Percentiles rank a stretch among this genome's conserved stretches.
phyloP scores from a whole-genome alignment of 2,797 vertebrate genomes.

The Intellagama lesueurii region DNA sequence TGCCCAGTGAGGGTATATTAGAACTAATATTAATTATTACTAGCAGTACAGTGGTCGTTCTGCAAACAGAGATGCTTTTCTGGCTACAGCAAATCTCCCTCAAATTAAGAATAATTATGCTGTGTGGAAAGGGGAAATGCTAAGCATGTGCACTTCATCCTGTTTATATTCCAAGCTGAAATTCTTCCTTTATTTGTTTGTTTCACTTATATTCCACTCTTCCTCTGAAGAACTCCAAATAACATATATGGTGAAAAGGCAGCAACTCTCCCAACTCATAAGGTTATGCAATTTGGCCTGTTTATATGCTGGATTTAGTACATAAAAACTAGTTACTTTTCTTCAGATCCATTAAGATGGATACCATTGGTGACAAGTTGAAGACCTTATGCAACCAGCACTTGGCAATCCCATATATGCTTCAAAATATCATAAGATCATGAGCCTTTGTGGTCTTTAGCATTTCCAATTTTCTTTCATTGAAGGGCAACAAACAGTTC shows the following conservation, averaged over 20 bases:
- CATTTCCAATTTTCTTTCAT: background rate
- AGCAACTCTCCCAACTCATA: background rate
- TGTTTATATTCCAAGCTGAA: background rate
- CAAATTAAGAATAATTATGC: background rate
- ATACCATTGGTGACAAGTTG: background rate
- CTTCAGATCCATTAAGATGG: background rate
- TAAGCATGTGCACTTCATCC: background rate
- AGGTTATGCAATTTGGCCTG: background rate
- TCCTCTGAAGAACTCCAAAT: background rate
- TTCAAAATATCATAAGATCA: background rate
- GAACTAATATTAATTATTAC: background rate
- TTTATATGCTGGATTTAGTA: background rate
- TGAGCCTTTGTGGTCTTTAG: too few relatives aligned
- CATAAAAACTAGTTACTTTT: background rate
- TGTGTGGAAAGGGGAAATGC: background rate
- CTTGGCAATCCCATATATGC: background rate
- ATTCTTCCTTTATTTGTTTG: background rate
- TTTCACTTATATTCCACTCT: background rate
- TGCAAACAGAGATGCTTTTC: background rate
- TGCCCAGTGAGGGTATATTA: too few relatives aligned
- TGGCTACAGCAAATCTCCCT: background rate
- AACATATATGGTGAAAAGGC: background rate
- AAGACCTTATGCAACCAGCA: background rate
- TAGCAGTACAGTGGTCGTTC: too few relatives aligned
- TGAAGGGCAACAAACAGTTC: background rate